Evolutionary conservation across 1,140 invertebrate genomes (phyloP), one percentile per base, ranked within the genome.

Genomic region (Brachionus manjavacas): DNA sequence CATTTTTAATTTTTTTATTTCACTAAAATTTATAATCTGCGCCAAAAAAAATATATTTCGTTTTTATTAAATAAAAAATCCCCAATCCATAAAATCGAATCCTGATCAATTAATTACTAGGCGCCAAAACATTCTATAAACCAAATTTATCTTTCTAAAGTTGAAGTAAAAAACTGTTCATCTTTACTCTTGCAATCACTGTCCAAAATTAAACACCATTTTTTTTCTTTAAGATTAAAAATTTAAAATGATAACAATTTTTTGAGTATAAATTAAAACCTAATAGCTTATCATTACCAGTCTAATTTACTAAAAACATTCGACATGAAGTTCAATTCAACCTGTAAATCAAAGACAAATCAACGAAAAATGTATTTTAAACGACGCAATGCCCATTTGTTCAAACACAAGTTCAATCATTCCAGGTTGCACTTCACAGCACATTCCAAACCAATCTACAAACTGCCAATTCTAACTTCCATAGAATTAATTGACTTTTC

Each of bases 301-400:
- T 60, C 16, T 60, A 20, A 60, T 60, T 23, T 46, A 46, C 20
- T 46, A 14, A 76, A 76, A 28, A 49, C 25, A 28, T 46, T 25
- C 46, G 46, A 76, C 28, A 25, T 49, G 25, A 76, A 49, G n/a
- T 4, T 49, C 49, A 76, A 12, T 46, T 76, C 72, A 46, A 76
- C 41, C 20, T 43, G 72, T 76, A 49, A 76, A 49, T 76, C 25
- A 9, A 76, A 76, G 9, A 49, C 11, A 28, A 76, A 76, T 25
- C 11, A 46, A 12, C 39, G 72, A 35, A 49, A 46, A 49, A 49
- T 76, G 39, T 76, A 76, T 76, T 76, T 76, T 49, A 76, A 76
- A 49, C 41, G 25, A 49, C 39, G 72, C 12, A 76, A 76, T 49
- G 46, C n/a, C 23, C 72, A 76, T 52, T 76, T 76, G 25, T 76